Percentiles rank a stretch among this genome's conserved stretches.
phyloP scores from a whole-genome alignment of 2,113 vertebrate genomes.

The Ivindomyrus marchei region DNA sequence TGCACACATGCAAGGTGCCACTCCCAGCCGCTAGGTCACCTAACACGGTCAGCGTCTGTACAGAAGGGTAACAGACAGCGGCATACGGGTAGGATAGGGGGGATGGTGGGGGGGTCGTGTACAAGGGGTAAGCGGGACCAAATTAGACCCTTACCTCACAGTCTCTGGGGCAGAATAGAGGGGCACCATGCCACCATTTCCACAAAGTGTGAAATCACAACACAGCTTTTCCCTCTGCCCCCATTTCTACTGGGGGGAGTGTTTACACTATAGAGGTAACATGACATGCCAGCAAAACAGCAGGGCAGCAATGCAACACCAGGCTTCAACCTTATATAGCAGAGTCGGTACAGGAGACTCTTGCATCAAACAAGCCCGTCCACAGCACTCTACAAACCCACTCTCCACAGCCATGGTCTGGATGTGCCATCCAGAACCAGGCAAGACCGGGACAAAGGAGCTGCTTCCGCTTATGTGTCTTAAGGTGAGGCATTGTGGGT shows the following conservation, averaged over 20 bases:
- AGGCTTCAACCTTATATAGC: not conserved
- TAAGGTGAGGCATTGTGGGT: not conserved
- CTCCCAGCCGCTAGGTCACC: not conserved
- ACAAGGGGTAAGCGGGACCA: not conserved
- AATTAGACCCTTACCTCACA: not conserved
- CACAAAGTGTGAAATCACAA: not conserved
- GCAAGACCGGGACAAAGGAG: not conserved
- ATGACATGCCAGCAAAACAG: not conserved
- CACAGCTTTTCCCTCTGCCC: not conserved
- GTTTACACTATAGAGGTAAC: not conserved
- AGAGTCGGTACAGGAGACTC: not conserved
- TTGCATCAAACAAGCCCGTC: not conserved
- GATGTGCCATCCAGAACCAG: not conserved
- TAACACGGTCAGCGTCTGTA: not conserved
- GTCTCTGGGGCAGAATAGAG: not conserved
- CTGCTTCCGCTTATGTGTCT: not conserved
- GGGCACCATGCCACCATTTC: not conserved
- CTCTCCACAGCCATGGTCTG: not conserved
- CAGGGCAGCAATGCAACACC: not conserved
- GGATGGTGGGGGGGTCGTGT: not conserved
- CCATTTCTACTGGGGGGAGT: not conserved
- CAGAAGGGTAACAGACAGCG: not conserved
- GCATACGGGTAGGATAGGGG: not conserved
- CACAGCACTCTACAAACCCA: not conserved
- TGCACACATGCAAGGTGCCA: not conserved